Percentiles rank a stretch among this genome's conserved stretches.
Conservation (phyloP, 1,140 invertebrate species). For the Drosophila nikananu region DNA sequence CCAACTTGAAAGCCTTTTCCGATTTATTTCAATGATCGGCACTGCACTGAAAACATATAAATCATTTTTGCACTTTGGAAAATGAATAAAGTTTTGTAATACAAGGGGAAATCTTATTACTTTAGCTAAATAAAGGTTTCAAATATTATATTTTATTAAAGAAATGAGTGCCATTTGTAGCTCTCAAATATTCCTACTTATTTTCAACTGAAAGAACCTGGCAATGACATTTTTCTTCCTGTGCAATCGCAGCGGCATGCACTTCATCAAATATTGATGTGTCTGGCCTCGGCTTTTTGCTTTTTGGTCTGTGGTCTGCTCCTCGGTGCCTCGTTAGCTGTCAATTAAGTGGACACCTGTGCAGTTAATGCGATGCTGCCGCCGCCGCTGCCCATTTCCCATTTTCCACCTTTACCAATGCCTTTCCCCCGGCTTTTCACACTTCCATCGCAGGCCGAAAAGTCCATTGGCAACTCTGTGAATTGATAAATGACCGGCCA, state of each 20-base stretch:
- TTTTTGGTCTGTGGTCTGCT: conserved; percentile 32
- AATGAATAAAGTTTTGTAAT: background rate
- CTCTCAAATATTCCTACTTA: background rate
- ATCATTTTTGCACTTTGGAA: background rate
- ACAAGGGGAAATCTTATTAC: no score
- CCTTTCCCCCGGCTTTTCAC: conserved; percentile 30
- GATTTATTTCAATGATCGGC: conserved; percentile 5
- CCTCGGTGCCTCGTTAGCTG: conserved; percentile 70
- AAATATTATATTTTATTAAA: background rate
- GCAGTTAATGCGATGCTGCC: conserved; percentile 71
- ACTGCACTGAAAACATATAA: background rate
- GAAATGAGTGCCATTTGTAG: background rate
- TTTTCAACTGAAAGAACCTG: background rate
- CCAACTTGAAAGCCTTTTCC: background rate
- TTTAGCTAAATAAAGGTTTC: background rate
- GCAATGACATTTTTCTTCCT: background rate
- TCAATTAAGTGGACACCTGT: conserved; percentile 81
- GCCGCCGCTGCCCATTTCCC: conserved; percentile 27
- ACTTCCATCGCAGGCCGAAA: conserved; percentile 38
- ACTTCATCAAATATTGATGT: conserved; percentile 75
- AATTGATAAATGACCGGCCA: conserved; percentile 75
- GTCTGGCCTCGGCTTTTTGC: conserved; percentile 30
- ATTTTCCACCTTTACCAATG: conserved; percentile 33
- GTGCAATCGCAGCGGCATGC: conserved; percentile 39
- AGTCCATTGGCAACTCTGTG: conserved; percentile 43